phyloP scores from a whole-genome alignment of 2,113 vertebrate species.

The Percopsis transmontana region DNA sequence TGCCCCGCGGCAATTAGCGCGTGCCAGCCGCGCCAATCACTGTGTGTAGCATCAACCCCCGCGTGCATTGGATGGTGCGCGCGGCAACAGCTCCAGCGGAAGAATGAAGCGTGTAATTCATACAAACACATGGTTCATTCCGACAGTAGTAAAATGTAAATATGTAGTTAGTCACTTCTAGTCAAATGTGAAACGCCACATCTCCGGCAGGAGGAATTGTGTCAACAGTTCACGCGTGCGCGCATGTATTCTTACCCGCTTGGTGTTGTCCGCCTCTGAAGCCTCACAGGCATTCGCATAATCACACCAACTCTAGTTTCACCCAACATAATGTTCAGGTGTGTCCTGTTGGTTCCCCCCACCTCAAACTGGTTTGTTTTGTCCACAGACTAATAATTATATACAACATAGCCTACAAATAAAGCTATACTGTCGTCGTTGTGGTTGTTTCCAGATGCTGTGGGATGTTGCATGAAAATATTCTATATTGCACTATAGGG shows the following conservation, averaged over 20 bases:
- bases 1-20: constrained; percentile 54
- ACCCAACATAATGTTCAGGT: not conserved
- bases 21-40: constrained; percentile 50
- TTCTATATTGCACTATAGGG: too few relatives aligned
- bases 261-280: not conserved
- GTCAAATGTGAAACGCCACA: constrained; percentile 29
- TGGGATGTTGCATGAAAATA: not conserved
- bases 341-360: not conserved
- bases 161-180: constrained; percentile 47
- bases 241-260: not conserved
- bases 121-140: constrained; percentile 62
- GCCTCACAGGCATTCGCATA: not conserved
- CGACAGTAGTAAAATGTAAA: constrained; percentile 52
- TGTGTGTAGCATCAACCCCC: constrained; percentile 20
- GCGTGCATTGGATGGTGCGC: not conserved
- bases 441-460: too few relatives aligned
- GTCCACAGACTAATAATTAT: not conserved
- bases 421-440: too few relatives aligned
- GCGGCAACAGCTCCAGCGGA: constrained; percentile 32
- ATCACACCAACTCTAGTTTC: not conserved
- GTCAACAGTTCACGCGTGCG: not conserved
- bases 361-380: not conserved
- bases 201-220: constrained; percentile 1
- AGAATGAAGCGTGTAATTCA: constrained; percentile 66
- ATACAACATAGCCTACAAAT: too few relatives aligned